These are phyloP conservation scores for Drusus annulatus DNA, from an alignment of 1,140 invertebrate genomes.

Conservation along the genomic window DNA sequence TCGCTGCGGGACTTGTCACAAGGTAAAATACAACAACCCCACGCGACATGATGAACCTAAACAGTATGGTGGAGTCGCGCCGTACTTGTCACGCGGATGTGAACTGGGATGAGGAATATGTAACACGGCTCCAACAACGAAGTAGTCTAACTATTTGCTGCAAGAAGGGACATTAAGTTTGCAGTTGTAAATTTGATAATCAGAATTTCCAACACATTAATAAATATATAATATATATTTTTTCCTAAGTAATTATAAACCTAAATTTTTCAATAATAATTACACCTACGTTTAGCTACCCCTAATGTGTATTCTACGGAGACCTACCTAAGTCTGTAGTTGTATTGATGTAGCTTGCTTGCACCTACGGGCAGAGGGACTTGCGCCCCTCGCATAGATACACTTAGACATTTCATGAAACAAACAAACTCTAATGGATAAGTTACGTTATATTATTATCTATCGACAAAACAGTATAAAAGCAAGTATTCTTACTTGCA, in stretches of 20 bases:
- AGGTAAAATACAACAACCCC: background rate
- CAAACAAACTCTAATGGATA: slow-evolving; percentile 32
- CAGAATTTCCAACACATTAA: slow-evolving; percentile 59
- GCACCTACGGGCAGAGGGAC: slow-evolving; percentile 7
- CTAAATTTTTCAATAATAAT: slow-evolving; percentile 59
- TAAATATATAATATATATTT: slow-evolving; percentile 59
- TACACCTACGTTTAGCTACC: slow-evolving; percentile 58
- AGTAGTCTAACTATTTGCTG: slow-evolving; percentile 50
- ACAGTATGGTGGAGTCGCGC: background rate
- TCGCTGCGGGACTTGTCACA: background rate
- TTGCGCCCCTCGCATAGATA: background rate
- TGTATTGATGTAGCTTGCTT: slow-evolving; percentile 52
- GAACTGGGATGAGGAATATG: slow-evolving; percentile 53
- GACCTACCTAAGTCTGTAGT: slow-evolving; percentile 54
- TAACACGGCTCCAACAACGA: slow-evolving; percentile 46
- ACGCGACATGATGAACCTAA: background rate
- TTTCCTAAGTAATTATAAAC: slow-evolving; percentile 57
- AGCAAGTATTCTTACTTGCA: slow-evolving; percentile 28
- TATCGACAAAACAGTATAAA: slow-evolving; percentile 44
- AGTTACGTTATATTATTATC: slow-evolving; percentile 8
- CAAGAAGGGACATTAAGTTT: slow-evolving; percentile 53
- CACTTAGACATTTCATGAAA: too few species aligned
- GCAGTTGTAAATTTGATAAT: slow-evolving; percentile 54
- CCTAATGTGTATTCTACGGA: slow-evolving; percentile 57
- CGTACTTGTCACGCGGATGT: slow-evolving; percentile 38